phyloP scores from a whole-genome alignment of 2,888 invertebrate species.

The Drosophila tripunctata region DNA sequence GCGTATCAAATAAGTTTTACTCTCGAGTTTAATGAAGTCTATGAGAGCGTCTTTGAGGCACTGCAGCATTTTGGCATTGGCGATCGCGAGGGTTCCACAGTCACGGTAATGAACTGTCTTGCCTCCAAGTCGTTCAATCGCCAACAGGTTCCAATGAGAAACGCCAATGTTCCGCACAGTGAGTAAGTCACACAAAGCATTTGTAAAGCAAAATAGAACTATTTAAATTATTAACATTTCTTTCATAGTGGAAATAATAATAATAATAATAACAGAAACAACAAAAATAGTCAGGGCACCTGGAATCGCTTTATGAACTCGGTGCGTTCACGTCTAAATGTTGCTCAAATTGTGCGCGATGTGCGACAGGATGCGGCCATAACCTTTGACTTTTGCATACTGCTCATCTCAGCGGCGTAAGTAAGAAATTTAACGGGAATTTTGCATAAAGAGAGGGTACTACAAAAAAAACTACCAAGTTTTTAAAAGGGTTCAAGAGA shows the following conservation, averaged over 20 bases:
- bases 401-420: conserved; percentile 89
- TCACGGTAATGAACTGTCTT: conserved; percentile 88
- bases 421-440: conserved; percentile 10
- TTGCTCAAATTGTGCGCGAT: conserved; percentile 89
- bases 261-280: conserved; percentile 46
- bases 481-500: too few relatives aligned
- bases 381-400: conserved; percentile 91
- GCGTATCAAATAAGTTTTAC: conserved; percentile 87
- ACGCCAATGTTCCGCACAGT: conserved; percentile 25
- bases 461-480: too few relatives aligned
- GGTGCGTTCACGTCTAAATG: conserved; percentile 88
- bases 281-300: conserved; percentile 81
- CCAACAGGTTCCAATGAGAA: too few relatives aligned
- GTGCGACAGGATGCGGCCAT: conserved; percentile 88
- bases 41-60: conserved; percentile 87
- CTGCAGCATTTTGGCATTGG: conserved; percentile 87
- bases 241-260: not conserved
- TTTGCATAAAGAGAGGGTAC: not conserved
- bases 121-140: conserved; percentile 81
- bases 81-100: conserved; percentile 85
- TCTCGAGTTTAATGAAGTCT: conserved; percentile 86
- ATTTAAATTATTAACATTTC: too few relatives aligned
- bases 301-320: conserved; percentile 88
- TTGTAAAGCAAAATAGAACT: conserved; percentile 34
- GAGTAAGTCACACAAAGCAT: conserved; percentile 38